These are phyloP conservation scores for Onychomys torridus DNA, from an alignment of 2,797 vertebrate species.

Conservation along the genomic window DNA sequence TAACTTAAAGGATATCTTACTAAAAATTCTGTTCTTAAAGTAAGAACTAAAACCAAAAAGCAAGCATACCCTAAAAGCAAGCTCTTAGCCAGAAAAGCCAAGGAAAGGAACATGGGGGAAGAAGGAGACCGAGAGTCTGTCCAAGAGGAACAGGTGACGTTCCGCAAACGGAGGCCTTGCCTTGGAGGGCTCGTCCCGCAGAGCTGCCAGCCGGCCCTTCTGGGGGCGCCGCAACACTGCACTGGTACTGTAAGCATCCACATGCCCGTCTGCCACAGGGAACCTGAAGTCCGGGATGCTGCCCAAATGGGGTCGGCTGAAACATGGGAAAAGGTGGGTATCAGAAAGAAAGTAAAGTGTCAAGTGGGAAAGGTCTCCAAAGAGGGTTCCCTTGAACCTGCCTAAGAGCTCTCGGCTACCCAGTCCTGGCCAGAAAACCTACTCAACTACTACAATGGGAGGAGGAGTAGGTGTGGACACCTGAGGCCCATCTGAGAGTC, in stretches of 20 bases:
- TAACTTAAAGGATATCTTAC: not conserved
- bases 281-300: constrained; percentile 96
- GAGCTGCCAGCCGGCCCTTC: constrained; percentile 94
- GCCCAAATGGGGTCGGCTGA: constrained; percentile 92
- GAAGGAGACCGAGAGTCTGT: constrained; percentile 12
- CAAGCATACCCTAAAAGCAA: not conserved
- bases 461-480: not conserved
- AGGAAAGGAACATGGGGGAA: not conserved
- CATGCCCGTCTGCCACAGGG: constrained; percentile 92
- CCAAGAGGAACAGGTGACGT: not conserved
- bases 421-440: not conserved
- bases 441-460: not conserved
- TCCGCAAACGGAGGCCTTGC: constrained; percentile 81
- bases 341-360: not conserved
- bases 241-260: constrained; percentile 91
- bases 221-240: constrained; percentile 95
- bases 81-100: constrained; percentile 28
- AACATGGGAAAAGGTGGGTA: not conserved
- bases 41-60: not conserved
- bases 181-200: constrained; percentile 97
- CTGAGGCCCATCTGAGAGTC: not conserved
- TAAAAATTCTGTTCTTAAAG: not conserved
- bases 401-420: no score
- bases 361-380: not conserved
- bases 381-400: not conserved